These are phyloP conservation scores for Subanguina moxae DNA, from an alignment of 1,140 invertebrate species.

Conservation along the genomic window DNA sequence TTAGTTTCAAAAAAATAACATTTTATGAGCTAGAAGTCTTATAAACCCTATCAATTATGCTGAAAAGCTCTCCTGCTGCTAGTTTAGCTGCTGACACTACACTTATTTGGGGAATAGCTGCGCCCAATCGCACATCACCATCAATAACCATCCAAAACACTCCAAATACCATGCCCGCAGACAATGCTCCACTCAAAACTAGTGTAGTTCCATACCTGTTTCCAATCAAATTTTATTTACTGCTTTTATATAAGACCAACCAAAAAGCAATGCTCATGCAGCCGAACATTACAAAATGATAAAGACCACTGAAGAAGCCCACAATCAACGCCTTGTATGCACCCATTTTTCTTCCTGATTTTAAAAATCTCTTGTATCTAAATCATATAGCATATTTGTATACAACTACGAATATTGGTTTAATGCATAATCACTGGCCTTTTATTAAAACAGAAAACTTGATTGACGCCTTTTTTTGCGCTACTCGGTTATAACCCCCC, in stretches of 20 bases:
- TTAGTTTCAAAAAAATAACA: slow-evolving; percentile 1
- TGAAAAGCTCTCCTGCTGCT: slow-evolving; percentile 73
- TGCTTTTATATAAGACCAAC: slow-evolving; percentile 17
- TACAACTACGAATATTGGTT: neutral
- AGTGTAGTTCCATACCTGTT: slow-evolving; percentile 25
- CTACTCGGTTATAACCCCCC: too few species aligned
- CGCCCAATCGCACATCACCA: slow-evolving; percentile 24
- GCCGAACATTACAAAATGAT: slow-evolving; percentile 66
- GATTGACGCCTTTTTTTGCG: too few species aligned
- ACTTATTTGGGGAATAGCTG: slow-evolving; percentile 25
- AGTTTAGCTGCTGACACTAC: slow-evolving; percentile 64
- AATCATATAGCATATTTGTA: neutral
- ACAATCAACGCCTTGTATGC: slow-evolving; percentile 62
- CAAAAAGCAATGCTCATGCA: slow-evolving; percentile 33
- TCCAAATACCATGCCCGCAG: slow-evolving; percentile 33
- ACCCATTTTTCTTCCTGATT: slow-evolving; percentile 11
- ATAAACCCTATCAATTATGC: slow-evolving; percentile 69
- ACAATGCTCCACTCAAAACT: slow-evolving; percentile 21
- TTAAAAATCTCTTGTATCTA: slow-evolving; percentile 12
- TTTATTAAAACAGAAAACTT: too few species aligned
- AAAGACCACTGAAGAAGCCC: slow-evolving; percentile 64
- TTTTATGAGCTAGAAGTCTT: neutral
- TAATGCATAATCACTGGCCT: too few species aligned
- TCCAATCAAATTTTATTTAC: neutral
- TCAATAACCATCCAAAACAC: slow-evolving; percentile 24